Percentiles rank a stretch among this genome's conserved stretches.
phyloP scores from a whole-genome alignment of 2,797 vertebrate species.

The Discoglossus pictus region DNA sequence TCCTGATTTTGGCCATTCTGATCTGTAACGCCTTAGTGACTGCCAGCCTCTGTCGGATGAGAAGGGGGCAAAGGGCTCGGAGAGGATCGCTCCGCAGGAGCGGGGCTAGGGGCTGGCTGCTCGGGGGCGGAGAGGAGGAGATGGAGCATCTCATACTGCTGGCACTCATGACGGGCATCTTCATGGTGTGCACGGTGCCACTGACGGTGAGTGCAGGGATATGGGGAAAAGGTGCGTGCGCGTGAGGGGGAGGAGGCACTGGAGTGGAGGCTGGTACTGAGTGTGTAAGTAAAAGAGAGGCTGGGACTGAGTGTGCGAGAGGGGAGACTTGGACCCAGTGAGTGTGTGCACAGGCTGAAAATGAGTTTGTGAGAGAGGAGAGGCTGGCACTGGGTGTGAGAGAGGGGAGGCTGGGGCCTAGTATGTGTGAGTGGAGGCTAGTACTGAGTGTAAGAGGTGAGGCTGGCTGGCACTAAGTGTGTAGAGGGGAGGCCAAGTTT shows the following conservation, averaged over 20 bases:
- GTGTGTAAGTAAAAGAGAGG: not conserved
- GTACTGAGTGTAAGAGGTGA: not conserved
- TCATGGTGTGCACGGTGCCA: conserved; percentile 84
- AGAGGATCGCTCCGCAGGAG: conserved; percentile 65
- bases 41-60: conserved; percentile 84
- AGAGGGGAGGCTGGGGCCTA: too few relatives aligned
- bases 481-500: not conserved
- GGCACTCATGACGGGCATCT: conserved; percentile 83
- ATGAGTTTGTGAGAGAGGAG: too few relatives aligned
- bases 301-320: not conserved
- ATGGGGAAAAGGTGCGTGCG: not conserved
- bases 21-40: conserved; percentile 85
- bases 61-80: conserved; percentile 73
- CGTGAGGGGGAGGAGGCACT: not conserved
- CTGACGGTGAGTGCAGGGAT: conserved; percentile 76
- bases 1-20: conserved; percentile 78
- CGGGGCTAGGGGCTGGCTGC: conserved; percentile 69
- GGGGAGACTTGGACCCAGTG: too few relatives aligned
- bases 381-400: too few relatives aligned
- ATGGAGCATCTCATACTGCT: conserved; percentile 83
- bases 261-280: not conserved
- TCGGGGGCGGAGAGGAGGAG: conserved; percentile 77
- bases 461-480: not conserved
- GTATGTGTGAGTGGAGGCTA: not conserved
- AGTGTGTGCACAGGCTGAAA: too few relatives aligned